A percentile compares a stretch with the other conserved stretches of the same genome.
Conservation (phyloP, 1,140 invertebrate genomes). For the Teleopsis dalmanni region DNA sequence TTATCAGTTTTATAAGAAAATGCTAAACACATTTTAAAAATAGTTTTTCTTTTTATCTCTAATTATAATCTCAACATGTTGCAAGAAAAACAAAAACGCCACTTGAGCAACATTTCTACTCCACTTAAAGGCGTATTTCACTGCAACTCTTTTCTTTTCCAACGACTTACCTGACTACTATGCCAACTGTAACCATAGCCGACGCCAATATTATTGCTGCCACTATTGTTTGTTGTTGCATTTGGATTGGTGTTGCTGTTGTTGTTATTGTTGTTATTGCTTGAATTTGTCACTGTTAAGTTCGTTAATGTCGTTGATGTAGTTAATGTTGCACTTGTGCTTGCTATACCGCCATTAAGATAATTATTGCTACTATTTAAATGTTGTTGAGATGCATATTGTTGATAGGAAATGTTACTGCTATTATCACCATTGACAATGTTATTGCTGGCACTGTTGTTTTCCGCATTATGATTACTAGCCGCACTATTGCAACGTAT, state of each 20-base stretch:
- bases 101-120: too few species aligned
- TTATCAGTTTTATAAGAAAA: too few species aligned
- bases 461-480: slow-evolving; percentile 28
- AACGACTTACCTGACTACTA: slow-evolving; percentile 35
- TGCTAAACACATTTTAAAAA: background rate
- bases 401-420: slow-evolving; percentile 26
- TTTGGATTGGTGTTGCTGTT: slow-evolving; percentile 47
- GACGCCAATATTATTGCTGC: slow-evolving; percentile 20
- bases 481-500: slow-evolving; percentile 15
- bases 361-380: slow-evolving; percentile 18
- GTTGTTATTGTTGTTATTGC: slow-evolving; percentile 22
- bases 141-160: too few species aligned
- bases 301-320: slow-evolving; percentile 11
- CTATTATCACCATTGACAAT: slow-evolving; percentile 15
- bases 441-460: slow-evolving; percentile 47
- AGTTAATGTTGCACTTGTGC: slow-evolving; percentile 7
- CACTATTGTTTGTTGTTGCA: slow-evolving; percentile 22
- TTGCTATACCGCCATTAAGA: slow-evolving; percentile 13
- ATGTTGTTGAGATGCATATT: slow-evolving; percentile 34
- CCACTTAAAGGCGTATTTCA: too few species aligned
- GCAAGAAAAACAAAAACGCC: background rate
- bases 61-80: background rate
- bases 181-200: slow-evolving; percentile 35
- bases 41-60: slow-evolving; percentile 1
- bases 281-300: slow-evolving; percentile 23